Base-by-base conservation (phyloP, 2,797 vertebrate genomes). In the Rhinichthys osculus region DNA sequence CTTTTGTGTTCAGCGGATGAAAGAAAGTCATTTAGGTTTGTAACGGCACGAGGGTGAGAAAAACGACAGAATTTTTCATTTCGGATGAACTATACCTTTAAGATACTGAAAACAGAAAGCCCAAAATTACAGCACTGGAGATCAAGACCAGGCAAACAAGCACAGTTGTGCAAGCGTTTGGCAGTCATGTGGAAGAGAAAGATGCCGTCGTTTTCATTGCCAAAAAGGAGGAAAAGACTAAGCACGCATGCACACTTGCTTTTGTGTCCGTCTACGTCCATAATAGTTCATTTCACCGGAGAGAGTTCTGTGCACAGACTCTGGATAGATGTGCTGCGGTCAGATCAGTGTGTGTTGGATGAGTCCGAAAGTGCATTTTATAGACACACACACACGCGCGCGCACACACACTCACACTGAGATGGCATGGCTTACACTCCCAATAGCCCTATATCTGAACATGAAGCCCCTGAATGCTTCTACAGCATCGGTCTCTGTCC, bases 401-500 rank as follows among this genome's bases (percentile, higher is more conserved):
- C 57, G 62, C 42, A 16, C 10, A 3, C 35, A 9, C 21, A 57
- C 66, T 19, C 79, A 80, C 67, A 80, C 82, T 57, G 71, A 87
- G 38, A 64, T 78, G 30, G 83, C 84, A 83, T 85, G 86, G 80
- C 88, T 88, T 89, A 74, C 88, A 83, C 73, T 89, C 84, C 85
- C 59, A 81, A 81, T 89, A 95, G 93, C 94, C 93, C 93, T 94
- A 92, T 93, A 89, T 81, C 86, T 92, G 88, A 85, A 92, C 88
- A 87, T 89, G 33, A 86, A 91, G 92, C 92, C 84, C 91, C 90
- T 90, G 88, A 91, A 91, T 89, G 89, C 90, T 92, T 90, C 85
- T 82, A 87, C 54, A 73, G 78, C 77, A 38, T 73, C n/a, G 64
- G 87, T 66, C 59, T 76, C 62, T 17, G 19, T 71, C 76, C 13